Evolutionary conservation across 2,888 invertebrate genomes (phyloP).

Genomic region (Drosophila peninsularis): DNA sequence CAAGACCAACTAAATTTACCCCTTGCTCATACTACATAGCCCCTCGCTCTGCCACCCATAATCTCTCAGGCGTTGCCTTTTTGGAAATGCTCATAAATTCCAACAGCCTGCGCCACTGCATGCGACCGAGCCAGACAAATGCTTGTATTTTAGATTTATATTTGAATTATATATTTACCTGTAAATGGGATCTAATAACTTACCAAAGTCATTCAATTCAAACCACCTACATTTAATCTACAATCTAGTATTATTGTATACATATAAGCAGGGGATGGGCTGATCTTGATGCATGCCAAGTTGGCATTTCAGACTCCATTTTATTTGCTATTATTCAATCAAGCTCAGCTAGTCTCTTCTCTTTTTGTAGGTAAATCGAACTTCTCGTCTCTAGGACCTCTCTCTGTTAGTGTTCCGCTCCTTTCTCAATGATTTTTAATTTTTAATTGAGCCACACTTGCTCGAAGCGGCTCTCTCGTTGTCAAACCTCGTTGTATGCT

Average conservation of each 20-base stretch:
- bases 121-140: background rate
- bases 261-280: too few species aligned
- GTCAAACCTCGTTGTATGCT: background rate
- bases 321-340: too few species aligned
- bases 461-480: background rate
- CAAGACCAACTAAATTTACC: conserved; percentile 13
- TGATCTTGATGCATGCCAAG: background rate
- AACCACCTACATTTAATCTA: background rate
- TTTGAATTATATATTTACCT: too few species aligned
- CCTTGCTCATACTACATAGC: background rate
- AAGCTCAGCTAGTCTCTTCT: too few species aligned
- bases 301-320: too few species aligned
- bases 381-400: too few species aligned
- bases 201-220: too few species aligned
- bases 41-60: background rate
- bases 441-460: too few species aligned
- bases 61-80: conserved; percentile 13
- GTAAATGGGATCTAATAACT: too few species aligned
- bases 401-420: too few species aligned
- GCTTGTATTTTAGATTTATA: background rate
- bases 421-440: too few species aligned
- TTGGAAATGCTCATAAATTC: conserved; percentile 53
- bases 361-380: too few species aligned
- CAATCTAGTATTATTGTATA: background rate
- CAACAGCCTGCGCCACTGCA: background rate